phyloP scores from a whole-genome alignment of 2,888 invertebrate species.

The Xylota sylvarum region DNA sequence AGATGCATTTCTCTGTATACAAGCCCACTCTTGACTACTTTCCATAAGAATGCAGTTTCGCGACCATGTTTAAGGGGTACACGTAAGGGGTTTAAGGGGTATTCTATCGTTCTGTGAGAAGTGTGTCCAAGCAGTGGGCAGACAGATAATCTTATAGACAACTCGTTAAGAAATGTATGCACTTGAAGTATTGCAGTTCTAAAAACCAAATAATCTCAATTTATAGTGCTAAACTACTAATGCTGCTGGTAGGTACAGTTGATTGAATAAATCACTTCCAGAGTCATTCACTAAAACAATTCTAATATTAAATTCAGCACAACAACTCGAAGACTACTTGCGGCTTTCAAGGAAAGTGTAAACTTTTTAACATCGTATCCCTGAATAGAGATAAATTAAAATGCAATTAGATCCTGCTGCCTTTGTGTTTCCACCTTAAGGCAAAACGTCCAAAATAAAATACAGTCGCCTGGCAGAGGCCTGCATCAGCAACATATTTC shows the following conservation, averaged over 20 bases:
- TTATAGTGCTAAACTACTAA: too few species aligned
- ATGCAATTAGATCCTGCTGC: slow-evolving; percentile 6
- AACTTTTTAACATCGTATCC: background rate
- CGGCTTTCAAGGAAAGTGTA: background rate
- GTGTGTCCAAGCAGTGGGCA: too few species aligned
- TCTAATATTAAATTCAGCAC: background rate
- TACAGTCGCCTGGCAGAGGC: background rate
- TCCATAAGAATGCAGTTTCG: too few species aligned
- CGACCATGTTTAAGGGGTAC: too few species aligned
- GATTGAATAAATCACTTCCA: background rate
- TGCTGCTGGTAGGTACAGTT: background rate
- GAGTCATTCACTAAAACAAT: background rate
- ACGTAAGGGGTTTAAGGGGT: too few species aligned
- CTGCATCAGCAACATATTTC: slow-evolving; percentile 32
- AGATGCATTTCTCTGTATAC: too few species aligned
- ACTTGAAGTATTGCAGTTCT: too few species aligned
- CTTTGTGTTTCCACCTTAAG: background rate
- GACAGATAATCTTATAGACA: too few species aligned
- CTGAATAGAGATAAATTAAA: slow-evolving; percentile 44
- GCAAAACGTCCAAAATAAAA: slow-evolving; percentile 8
- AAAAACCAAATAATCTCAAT: too few species aligned
- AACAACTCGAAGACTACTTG: background rate
- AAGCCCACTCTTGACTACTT: too few species aligned
- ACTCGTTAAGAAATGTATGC: too few species aligned
- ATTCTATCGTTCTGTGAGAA: too few species aligned